Conservation (phyloP, 2,888 invertebrate species). For the Papilio protenor region DNA sequence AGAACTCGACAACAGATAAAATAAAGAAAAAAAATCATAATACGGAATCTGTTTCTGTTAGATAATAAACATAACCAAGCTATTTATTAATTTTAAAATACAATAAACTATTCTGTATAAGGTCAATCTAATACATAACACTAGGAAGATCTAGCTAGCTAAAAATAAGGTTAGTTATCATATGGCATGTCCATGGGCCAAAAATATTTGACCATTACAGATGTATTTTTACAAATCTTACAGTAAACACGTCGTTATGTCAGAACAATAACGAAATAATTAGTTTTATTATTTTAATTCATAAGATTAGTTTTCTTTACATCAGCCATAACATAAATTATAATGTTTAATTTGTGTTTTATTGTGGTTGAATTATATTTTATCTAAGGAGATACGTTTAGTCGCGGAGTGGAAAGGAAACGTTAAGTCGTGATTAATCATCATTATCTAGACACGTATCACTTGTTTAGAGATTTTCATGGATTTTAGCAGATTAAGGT, state of each 20-base stretch:
- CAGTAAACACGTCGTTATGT: background rate
- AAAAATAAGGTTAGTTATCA: no score
- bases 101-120: background rate
- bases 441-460: slow-evolving; percentile 69
- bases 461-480: slow-evolving; percentile 71
- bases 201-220: background rate
- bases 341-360: slow-evolving; percentile 28
- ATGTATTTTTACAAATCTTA: background rate
- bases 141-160: background rate
- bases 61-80: background rate
- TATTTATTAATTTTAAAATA: background rate
- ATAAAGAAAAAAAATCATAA: background rate
- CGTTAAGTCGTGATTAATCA: slow-evolving; percentile 73
- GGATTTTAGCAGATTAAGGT: slow-evolving; percentile 72
- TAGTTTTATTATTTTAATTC: slow-evolving; percentile 22
- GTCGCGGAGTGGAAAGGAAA: slow-evolving; percentile 59
- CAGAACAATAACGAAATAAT: slow-evolving; percentile 11
- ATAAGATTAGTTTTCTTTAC: slow-evolving; percentile 27
- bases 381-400: slow-evolving; percentile 31
- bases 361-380: slow-evolving; percentile 39
- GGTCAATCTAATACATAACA: background rate
- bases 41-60: background rate
- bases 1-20: background rate
- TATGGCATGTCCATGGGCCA: no score
- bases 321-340: slow-evolving; percentile 31